These are phyloP conservation scores for Rhabditoides inermis DNA, from an alignment of 2,888 invertebrate species.

Conservation along the genomic window DNA sequence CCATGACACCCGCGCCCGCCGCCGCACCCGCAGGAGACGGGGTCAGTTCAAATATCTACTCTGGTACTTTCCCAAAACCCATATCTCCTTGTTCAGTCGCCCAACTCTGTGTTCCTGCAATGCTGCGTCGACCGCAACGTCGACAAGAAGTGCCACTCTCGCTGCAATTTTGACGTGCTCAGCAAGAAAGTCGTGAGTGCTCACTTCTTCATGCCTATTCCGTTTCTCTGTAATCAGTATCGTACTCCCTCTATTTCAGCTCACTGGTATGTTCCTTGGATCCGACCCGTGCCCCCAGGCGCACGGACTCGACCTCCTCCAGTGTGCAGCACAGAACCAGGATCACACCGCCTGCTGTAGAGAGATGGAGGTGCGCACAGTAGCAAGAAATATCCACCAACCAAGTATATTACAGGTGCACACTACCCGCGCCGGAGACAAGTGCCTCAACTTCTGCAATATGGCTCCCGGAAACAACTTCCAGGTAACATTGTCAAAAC, in stretches of 20 bases:
- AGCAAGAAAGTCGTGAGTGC: slow-evolving; percentile 39
- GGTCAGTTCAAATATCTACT: not conserved
- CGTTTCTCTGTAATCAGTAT: not conserved
- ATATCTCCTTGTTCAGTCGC: slow-evolving; percentile 6
- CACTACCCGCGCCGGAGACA: slow-evolving; percentile 40
- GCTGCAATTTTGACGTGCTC: slow-evolving; percentile 45
- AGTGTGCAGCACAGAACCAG: slow-evolving; percentile 44
- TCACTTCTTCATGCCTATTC: not conserved
- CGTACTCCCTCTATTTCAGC: slow-evolving; percentile 12
- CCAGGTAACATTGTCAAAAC: slow-evolving; percentile 25
- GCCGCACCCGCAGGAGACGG: not conserved
- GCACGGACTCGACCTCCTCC: slow-evolving; percentile 38
- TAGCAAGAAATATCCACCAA: not conserved
- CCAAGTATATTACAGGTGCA: no score
- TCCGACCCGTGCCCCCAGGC: slow-evolving; percentile 47
- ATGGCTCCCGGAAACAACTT: slow-evolving; percentile 47
- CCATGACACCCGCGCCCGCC: not conserved
- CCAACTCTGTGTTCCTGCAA: slow-evolving; percentile 39
- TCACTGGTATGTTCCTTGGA: slow-evolving; percentile 49
- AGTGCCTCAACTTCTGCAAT: slow-evolving; percentile 49
- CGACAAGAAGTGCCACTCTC: slow-evolving; percentile 35
- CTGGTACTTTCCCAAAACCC: not conserved
- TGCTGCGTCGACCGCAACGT: slow-evolving; percentile 41
- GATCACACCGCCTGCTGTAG: slow-evolving; percentile 43
- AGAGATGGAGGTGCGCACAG: slow-evolving; percentile 7